Evolutionary conservation across 2,113 vertebrate genomes (phyloP).

Genomic region (Butastur rufipennis): DNA sequence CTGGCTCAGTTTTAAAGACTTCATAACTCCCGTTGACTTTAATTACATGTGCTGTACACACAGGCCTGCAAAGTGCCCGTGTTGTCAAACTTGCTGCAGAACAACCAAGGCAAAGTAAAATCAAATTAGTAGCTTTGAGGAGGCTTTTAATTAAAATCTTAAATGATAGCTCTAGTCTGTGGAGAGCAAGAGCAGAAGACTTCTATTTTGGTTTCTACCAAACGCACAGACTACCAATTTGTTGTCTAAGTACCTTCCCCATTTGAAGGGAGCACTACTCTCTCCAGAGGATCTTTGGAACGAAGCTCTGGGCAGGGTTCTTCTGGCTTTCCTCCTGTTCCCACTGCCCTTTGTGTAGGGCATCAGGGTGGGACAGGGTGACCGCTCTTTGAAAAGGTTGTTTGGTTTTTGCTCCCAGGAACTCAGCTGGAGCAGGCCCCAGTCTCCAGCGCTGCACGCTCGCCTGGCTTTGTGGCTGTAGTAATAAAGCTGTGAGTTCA

Average conservation of each 20-base stretch:
- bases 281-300: neutral
- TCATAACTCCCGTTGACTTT: neutral
- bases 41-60: neutral
- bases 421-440: neutral
- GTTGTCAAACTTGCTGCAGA: slow-evolving; percentile 1
- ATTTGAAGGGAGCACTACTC: neutral
- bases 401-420: neutral
- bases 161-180: slow-evolving; percentile 35
- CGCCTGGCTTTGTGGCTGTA: neutral
- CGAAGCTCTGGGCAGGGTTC: neutral
- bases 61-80: neutral
- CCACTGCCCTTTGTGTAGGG: neutral
- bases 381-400: neutral
- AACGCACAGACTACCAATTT: neutral
- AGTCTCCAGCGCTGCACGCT: neutral
- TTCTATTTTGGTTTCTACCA: neutral
- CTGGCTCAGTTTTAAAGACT: neutral
- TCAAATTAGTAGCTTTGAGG: neutral
- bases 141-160: slow-evolving; percentile 45
- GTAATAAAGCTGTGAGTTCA: neutral
- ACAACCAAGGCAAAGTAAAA: neutral
- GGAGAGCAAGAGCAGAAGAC: neutral
- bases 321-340: neutral
- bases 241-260: neutral
- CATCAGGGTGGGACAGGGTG: neutral